These are phyloP conservation scores for Drosophila eohydei DNA, from an alignment of 2,888 invertebrate species.

Conservation along the genomic window DNA sequence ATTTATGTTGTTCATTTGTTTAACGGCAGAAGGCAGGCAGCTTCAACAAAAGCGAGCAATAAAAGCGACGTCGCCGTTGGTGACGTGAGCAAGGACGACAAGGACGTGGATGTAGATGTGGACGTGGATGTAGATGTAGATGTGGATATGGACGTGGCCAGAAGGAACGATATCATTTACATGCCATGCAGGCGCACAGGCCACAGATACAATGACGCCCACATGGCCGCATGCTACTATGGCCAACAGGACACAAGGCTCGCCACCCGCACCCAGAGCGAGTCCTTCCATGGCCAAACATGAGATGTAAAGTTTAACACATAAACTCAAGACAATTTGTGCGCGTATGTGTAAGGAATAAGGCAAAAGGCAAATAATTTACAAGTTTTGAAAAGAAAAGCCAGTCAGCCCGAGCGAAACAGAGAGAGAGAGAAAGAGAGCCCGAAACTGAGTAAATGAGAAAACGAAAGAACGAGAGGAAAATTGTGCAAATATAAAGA, in stretches of 20 bases:
- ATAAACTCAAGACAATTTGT: slow-evolving; percentile 81
- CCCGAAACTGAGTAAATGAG: slow-evolving; percentile 18
- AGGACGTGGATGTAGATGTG: slow-evolving; percentile 14
- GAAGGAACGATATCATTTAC: slow-evolving; percentile 81
- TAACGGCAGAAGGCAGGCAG: slow-evolving; percentile 75
- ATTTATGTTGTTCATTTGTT: slow-evolving; percentile 81
- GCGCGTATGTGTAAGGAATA: slow-evolving; percentile 77
- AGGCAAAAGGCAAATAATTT: slow-evolving; percentile 82
- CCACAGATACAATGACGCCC: slow-evolving; percentile 67
- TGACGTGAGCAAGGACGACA: slow-evolving; percentile 69
- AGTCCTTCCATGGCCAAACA: slow-evolving; percentile 60
- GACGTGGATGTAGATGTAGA: slow-evolving; percentile 1
- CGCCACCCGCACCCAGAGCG: slow-evolving; percentile 29
- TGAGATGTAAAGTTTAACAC: slow-evolving; percentile 81
- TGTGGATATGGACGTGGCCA: slow-evolving; percentile 44
- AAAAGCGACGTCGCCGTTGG: slow-evolving; percentile 71
- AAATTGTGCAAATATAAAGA: slow-evolving; percentile 69
- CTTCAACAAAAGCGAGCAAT: slow-evolving; percentile 75
- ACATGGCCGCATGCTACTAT: slow-evolving; percentile 63
- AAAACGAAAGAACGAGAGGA: slow-evolving; percentile 27
- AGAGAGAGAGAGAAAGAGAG: slow-evolving; percentile 12
- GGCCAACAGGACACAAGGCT: slow-evolving; percentile 51
- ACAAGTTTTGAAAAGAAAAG: slow-evolving; percentile 77
- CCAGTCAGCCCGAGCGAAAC: slow-evolving; percentile 44
- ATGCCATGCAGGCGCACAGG: slow-evolving; percentile 69